Evolutionary conservation across 2,797 vertebrate genomes (phyloP), one percentile per base, ranked within the genome.

Genomic region (Harpagifer antarcticus): DNA sequence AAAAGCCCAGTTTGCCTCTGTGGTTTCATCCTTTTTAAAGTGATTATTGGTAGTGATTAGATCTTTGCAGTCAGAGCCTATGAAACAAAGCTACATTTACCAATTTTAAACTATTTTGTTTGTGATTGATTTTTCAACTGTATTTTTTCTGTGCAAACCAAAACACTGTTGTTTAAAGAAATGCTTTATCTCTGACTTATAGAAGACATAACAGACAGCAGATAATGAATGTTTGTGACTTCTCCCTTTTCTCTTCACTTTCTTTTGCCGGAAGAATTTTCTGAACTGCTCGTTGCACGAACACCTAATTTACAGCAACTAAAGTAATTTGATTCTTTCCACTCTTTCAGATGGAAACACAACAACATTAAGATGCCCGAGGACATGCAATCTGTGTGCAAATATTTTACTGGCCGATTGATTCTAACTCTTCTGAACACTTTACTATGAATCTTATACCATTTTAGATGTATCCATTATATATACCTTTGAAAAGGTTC

Each of bases 291-390:
- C 55, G n/a, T 54, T 0, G 4, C 56, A 45, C 9, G 16, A 54
- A 4, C 16, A 56, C 1, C 1, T 49, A 11, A 48, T 42, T 61
- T 37, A 55, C 40, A 31, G 23, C 16, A 47, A 57, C 23, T 14
- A 49, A 11, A 17, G 2, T 31, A 2, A 54, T 68, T 50, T 52
- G 6, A 52, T 47, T 78, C 13, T 50, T 20, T 55, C 11, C 9
- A 20, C 45, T 58, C 17, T 4, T 57, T 65, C 65, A 56, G 11
- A 23, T n/a, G 44, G 31, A 78, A 72, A 68, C 49, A 57, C 44
- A 33, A 57, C 20, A 68, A 58, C 47, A 55, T 19, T 8, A 6
- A 55, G 12, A 49, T 7, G 42, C 33, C 47, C 20, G 16, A 20
- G 48, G 56, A 43, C 45, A 54, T 62, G 9, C 33, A 54, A 31